Evolutionary conservation across 2,888 invertebrate genomes (phyloP), one percentile per base, ranked within the genome.

Genomic region (Cantharis nigra): DNA sequence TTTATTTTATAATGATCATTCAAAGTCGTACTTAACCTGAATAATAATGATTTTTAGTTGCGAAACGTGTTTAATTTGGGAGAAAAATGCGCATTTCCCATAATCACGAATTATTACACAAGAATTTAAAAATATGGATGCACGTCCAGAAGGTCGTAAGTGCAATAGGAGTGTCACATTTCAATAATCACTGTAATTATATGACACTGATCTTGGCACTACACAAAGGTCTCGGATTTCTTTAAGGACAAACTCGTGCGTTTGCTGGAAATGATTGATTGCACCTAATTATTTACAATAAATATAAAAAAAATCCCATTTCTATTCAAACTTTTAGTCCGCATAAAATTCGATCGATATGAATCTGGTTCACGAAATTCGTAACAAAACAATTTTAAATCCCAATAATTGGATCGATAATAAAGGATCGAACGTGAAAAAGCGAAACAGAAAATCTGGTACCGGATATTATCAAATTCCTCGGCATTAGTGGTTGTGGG

Each of bases 131-230:
- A 76, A 49, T 74, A 78, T 79, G 78, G 78, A 78, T 77, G 70
- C 81, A 81, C 81, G 81, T 81, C 78, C 73, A 69, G 70, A 76
- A 80, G 81, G 81, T 81, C 80, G 79, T 65, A 77, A 73, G 76
- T 71, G 79, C 81, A 77, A 79, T 72, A 80, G 81, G 79, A 79
- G 80, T 80, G 81, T 81, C 81, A 80, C 77, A 79, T 80, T 81
- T 81, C 77, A 69, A 74, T 78, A 78, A 79, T 78, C 74, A 79
- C 76, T 70, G 72, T 79, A 82, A 82, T 82, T 82, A 81, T 79
- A 78, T 75, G 82, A 82, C 82, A 81, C 76, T 81, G 81, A 81
- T 80, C 81, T 75, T 79, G 80, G 76, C 81, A 79, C 74, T 78
- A 78, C 75, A 71, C 73, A 76, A 78, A 80, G 80, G 80, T 80